These are phyloP conservation scores for Malachius bipustulatus DNA, from an alignment of 2,888 invertebrate genomes.

Conservation along the genomic window DNA sequence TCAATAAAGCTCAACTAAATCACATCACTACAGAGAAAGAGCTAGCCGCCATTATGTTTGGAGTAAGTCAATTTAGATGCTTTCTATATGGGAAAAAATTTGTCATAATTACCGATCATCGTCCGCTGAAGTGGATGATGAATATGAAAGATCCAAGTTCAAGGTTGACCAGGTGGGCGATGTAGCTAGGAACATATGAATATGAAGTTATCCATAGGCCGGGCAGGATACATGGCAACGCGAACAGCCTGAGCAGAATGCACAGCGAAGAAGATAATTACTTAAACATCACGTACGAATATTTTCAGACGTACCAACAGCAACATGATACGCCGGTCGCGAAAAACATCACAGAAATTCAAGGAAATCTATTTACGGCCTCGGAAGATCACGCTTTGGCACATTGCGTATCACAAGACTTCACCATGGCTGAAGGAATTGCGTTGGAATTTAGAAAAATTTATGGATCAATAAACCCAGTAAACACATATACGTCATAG, in stretches of 20 bases:
- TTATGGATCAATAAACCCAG: too few relatives aligned
- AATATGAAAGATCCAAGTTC: too few relatives aligned
- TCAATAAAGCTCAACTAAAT: conserved; percentile 10
- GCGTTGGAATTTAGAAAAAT: too few relatives aligned
- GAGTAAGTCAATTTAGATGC: conserved; percentile 3
- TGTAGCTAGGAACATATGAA: conserved; percentile 6
- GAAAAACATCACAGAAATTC: neutral
- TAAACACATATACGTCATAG: too few relatives aligned
- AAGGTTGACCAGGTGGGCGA: too few relatives aligned
- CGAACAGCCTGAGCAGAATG: conserved; percentile 6
- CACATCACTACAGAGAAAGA: conserved; percentile 6
- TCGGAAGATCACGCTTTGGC: neutral
- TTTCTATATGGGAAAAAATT: too few relatives aligned
- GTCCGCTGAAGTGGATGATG: too few relatives aligned
- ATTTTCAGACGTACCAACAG: too few relatives aligned
- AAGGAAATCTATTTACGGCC: neutral
- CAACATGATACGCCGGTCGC: too few relatives aligned
- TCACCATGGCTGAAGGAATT: too few relatives aligned
- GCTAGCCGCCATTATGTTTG: conserved; percentile 5
- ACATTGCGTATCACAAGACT: conserved; percentile 5
- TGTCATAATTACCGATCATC: too few relatives aligned
- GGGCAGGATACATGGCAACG: conserved; percentile 8
- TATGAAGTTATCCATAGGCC: conserved; percentile 1
- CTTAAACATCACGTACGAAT: too few relatives aligned
- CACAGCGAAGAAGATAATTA: conserved; percentile 1